Conservation (phyloP, 2,113 vertebrate genomes). For the Rhipidura dahli region DNA sequence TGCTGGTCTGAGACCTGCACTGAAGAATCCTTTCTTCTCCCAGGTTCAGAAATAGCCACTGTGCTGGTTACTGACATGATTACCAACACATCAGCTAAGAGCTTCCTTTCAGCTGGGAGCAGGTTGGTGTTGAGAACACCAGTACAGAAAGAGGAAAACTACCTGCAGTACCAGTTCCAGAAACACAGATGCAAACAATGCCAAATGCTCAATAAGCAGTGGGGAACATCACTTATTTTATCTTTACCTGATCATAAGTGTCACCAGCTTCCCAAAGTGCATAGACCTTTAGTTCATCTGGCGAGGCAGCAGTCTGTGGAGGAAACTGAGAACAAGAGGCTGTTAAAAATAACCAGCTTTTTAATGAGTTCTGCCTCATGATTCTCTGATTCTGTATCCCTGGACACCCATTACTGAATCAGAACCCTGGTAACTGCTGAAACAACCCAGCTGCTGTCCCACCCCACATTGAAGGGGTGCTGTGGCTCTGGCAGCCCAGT, state of each 20-base stretch:
- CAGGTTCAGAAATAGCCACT: background rate
- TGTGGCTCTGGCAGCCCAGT: background rate
- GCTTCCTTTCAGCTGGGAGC: background rate
- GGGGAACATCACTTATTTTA: background rate
- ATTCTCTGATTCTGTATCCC: background rate
- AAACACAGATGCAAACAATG: background rate
- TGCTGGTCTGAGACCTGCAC: background rate
- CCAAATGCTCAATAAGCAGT: background rate
- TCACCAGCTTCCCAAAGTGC: conserved; percentile 94
- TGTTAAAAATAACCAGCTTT: conserved; percentile 58
- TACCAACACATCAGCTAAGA: background rate
- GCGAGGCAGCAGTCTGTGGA: conserved; percentile 87
- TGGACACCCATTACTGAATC: background rate
- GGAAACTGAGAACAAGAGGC: conserved; percentile 83
- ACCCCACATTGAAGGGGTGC: background rate
- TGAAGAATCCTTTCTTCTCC: background rate
- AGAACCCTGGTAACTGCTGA: background rate
- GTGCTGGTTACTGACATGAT: background rate
- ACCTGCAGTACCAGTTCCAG: background rate
- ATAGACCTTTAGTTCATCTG: conserved; percentile 96
- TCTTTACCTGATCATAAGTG: conserved; percentile 86
- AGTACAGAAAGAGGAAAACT: background rate
- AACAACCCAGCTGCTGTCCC: background rate
- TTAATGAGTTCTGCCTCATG: conserved; percentile 51
- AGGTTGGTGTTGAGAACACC: background rate